Evolutionary conservation across 1,140 invertebrate species (phyloP).

Genomic region (Glossosoma conforme): DNA sequence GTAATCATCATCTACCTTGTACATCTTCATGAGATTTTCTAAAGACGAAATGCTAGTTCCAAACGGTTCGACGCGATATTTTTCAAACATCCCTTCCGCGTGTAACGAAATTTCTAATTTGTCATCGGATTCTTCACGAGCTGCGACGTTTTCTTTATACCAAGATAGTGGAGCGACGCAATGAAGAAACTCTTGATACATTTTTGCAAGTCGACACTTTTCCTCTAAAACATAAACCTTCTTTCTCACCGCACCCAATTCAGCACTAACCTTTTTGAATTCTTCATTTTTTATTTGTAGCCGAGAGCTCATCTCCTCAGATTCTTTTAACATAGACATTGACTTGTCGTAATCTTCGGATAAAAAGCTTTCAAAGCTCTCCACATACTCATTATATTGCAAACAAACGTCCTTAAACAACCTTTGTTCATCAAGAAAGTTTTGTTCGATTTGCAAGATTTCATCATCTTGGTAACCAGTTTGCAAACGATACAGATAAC

Average conservation of each 20-base stretch:
- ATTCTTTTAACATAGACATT: slow-evolving; percentile 51
- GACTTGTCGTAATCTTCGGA: slow-evolving; percentile 56
- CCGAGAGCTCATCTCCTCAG: slow-evolving; percentile 46
- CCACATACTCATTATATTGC: slow-evolving; percentile 51
- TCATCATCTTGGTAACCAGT: slow-evolving; percentile 56
- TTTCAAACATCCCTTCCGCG: slow-evolving; percentile 15
- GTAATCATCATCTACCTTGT: slow-evolving; percentile 44
- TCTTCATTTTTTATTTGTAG: slow-evolving; percentile 49
- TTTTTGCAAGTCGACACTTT: slow-evolving; percentile 54
- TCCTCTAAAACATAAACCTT: slow-evolving; percentile 59
- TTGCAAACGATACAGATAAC: slow-evolving; percentile 51
- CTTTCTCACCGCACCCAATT: slow-evolving; percentile 48
- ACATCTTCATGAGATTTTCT: slow-evolving; percentile 37
- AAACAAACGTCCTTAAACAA: slow-evolving; percentile 51
- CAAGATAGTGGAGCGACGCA: slow-evolving; percentile 55
- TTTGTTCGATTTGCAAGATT: slow-evolving; percentile 54
- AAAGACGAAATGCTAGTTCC: slow-evolving; percentile 28
- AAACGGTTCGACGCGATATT: slow-evolving; percentile 1
- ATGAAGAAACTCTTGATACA: slow-evolving; percentile 61
- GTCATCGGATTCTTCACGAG: neutral
- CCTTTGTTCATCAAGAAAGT: slow-evolving; percentile 54
- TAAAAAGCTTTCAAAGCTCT: slow-evolving; percentile 59
- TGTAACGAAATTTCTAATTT: slow-evolving; percentile 28
- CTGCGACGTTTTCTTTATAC: slow-evolving; percentile 41
- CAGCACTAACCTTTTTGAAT: slow-evolving; percentile 46